Conservation (phyloP, 2,888 invertebrate genomes). For the Entomobrya multifasciata region DNA sequence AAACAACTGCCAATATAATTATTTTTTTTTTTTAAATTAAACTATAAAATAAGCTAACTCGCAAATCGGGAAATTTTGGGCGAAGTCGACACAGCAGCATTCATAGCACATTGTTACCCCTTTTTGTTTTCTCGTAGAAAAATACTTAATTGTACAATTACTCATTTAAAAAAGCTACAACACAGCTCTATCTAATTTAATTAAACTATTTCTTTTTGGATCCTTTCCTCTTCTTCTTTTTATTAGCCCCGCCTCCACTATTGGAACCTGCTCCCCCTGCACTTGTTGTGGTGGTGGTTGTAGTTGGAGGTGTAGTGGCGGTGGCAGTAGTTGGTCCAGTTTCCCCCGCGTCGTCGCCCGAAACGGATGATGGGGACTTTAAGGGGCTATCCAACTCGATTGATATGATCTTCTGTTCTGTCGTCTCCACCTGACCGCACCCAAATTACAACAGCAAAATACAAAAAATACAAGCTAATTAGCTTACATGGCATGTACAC, state of each 20-base stretch:
- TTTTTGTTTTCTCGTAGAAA: too few relatives aligned
- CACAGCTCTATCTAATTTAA: too few relatives aligned
- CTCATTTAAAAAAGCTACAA: too few relatives aligned
- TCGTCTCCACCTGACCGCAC: slow-evolving; percentile 95
- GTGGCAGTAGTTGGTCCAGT: not conserved
- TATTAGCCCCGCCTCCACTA: slow-evolving; percentile 68
- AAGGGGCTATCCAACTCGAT: slow-evolving; percentile 88
- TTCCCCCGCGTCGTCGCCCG: slow-evolving; percentile 39
- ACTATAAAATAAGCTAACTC: too few relatives aligned
- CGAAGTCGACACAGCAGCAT: too few relatives aligned
- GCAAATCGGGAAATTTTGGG: too few relatives aligned
- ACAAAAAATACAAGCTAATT: too few relatives aligned
- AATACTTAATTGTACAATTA: too few relatives aligned
- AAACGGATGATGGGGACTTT: slow-evolving; percentile 63
- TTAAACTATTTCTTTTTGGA: slow-evolving; percentile 77
- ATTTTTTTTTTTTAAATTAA: too few relatives aligned
- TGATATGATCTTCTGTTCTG: slow-evolving; percentile 94
- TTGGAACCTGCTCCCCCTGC: slow-evolving; percentile 79
- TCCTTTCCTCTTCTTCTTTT: slow-evolving; percentile 74
- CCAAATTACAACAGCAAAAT: slow-evolving; percentile 16
- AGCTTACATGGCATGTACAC: too few relatives aligned
- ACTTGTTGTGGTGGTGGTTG: slow-evolving; percentile 24
- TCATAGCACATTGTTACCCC: too few relatives aligned
- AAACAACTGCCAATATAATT: too few relatives aligned
- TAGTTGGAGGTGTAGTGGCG: slow-evolving; percentile 6